These are phyloP conservation scores for Diachrysia chrysitis DNA, from an alignment of 2,888 invertebrate species.

Conservation along the genomic window DNA sequence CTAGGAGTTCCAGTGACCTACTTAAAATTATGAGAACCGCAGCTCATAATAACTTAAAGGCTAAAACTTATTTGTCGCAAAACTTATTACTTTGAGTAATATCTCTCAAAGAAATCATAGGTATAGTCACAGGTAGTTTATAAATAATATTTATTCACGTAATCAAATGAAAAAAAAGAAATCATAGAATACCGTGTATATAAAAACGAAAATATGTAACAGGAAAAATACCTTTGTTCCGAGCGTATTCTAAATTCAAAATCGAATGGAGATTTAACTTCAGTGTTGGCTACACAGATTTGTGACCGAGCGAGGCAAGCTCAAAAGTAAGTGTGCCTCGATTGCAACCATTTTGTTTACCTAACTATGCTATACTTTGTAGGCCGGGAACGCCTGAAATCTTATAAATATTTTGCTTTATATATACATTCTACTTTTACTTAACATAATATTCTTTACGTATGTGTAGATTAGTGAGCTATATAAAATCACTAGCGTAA, in stretches of 20 bases:
- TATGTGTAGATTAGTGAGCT: neutral
- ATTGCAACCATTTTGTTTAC: conserved; percentile 24
- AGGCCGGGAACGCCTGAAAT: neutral
- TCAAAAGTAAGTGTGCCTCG: conserved; percentile 10
- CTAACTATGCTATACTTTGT: conserved; percentile 5
- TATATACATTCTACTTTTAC: neutral
- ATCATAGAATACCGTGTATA: no score
- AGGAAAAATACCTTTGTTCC: no score
- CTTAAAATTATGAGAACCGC: neutral
- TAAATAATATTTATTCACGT: no score
- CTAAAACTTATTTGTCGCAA: no score
- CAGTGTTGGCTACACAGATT: conserved; percentile 18
- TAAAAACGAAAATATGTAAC: no score
- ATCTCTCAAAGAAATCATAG: no score
- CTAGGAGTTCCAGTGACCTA: neutral
- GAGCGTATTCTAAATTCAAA: neutral
- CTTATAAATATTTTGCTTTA: neutral
- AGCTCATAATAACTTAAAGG: neutral
- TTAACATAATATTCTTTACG: neutral
- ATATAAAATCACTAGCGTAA: no score
- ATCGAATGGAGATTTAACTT: conserved; percentile 18
- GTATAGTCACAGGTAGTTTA: no score
- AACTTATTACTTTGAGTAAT: neutral
- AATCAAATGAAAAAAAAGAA: no score
- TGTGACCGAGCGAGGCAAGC: neutral